These are phyloP conservation scores for Carcharodon carcharias DNA, from an alignment of 2,797 vertebrate genomes.

Conservation along the genomic window DNA sequence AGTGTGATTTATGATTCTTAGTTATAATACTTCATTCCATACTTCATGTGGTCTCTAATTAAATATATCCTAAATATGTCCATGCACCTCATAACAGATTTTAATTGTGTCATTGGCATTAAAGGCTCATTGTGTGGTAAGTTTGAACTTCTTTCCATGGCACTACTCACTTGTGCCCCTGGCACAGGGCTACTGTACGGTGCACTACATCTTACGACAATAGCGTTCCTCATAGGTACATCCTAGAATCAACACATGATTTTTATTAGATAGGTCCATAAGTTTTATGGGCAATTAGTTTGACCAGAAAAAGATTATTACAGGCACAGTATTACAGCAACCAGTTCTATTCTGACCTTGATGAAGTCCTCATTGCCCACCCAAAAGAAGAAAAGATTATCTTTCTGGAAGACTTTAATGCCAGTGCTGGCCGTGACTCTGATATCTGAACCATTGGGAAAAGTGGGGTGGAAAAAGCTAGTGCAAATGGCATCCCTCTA, in stretches of 20 bases:
- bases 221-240: background rate
- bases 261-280: background rate
- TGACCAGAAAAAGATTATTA: background rate
- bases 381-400: too few species aligned
- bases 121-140: background rate
- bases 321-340: background rate
- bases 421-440: too few species aligned
- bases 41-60: background rate
- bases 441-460: too few species aligned
- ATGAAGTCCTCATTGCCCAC: too few species aligned
- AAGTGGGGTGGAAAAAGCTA: too few species aligned
- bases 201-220: background rate
- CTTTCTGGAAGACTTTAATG: too few species aligned
- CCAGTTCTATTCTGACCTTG: too few species aligned
- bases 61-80: background rate
- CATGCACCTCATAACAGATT: background rate
- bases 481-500: too few species aligned
- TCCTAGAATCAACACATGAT: background rate
- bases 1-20: background rate
- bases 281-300: background rate
- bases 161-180: background rate
- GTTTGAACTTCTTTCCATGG: background rate
- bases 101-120: background rate
- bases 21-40: background rate
- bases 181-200: background rate